A percentile compares a stretch with the other conserved stretches of the same genome.
These are phyloP conservation scores for Globicephala melas DNA, from an alignment of 2,113 vertebrate genomes.

Conservation along the genomic window DNA sequence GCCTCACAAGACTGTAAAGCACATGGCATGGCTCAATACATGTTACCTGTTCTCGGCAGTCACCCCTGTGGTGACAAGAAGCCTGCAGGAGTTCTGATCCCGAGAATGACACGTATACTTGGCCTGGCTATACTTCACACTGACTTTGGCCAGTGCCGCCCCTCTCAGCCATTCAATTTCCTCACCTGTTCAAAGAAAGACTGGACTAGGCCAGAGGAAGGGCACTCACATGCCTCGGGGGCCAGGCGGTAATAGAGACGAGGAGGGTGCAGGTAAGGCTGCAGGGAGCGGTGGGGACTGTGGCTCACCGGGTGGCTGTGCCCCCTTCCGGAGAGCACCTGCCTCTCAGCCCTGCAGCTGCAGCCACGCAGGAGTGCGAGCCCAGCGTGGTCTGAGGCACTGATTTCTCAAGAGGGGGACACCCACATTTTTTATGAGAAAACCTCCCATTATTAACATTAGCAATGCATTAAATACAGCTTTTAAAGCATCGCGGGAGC, in stretches of 20 bases:
- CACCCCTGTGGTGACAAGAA: not conserved
- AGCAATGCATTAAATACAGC: not conserved
- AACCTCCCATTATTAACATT: not conserved
- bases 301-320: accelerated
- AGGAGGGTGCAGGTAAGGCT: not conserved
- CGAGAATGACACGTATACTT: accelerated
- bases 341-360: not conserved
- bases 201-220: not conserved
- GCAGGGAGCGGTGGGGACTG: not conserved
- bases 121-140: accelerated
- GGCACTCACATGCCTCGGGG: not conserved
- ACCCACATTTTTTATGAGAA: not conserved
- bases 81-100: not conserved
- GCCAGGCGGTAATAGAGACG: accelerated
- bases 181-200: not conserved
- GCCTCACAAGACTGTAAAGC: too few species aligned
- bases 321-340: not conserved
- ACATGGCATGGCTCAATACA: accelerated
- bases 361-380: not conserved
- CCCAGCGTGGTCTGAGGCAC: not conserved
- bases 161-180: too few species aligned
- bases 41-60: not conserved
- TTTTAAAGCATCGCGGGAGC: not conserved
- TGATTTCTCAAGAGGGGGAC: not conserved
- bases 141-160: not conserved